Conservation (phyloP, 2,797 vertebrate genomes). For the Pseudocheirus occidentalis region DNA sequence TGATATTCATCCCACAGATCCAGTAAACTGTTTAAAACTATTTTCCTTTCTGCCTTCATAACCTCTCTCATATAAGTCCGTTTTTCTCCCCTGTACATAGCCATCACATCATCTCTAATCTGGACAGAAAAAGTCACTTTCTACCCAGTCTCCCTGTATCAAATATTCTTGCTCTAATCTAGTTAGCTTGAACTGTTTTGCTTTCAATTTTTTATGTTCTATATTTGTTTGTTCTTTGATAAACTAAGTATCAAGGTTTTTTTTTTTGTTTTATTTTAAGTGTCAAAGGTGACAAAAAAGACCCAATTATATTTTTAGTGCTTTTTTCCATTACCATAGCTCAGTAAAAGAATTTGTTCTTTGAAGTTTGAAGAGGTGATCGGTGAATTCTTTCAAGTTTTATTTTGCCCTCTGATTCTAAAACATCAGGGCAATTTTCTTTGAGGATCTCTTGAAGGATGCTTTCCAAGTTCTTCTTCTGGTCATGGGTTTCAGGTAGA, state of each 20-base stretch:
- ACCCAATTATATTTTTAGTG: too few species aligned
- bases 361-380: too few species aligned
- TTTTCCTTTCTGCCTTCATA: background rate
- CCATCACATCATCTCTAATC: background rate
- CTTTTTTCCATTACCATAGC: too few species aligned
- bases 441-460: too few species aligned
- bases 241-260: slow-evolving; percentile 3
- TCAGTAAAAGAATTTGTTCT: too few species aligned
- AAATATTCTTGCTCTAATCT: background rate
- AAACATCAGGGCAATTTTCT: too few species aligned
- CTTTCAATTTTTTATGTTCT: background rate
- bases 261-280: background rate
- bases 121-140: background rate
- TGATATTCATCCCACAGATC: background rate
- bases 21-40: background rate
- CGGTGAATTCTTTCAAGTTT: too few species aligned
- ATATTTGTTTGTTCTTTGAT: background rate
- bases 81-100: background rate
- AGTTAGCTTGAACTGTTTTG: background rate
- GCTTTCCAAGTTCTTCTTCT: too few species aligned
- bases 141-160: background rate
- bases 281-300: too few species aligned
- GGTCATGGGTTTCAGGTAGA: too few species aligned
- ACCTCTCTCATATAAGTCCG: background rate
- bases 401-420: too few species aligned